Base-by-base conservation (phyloP, 2,888 invertebrate species). In the Lypha dubia region DNA sequence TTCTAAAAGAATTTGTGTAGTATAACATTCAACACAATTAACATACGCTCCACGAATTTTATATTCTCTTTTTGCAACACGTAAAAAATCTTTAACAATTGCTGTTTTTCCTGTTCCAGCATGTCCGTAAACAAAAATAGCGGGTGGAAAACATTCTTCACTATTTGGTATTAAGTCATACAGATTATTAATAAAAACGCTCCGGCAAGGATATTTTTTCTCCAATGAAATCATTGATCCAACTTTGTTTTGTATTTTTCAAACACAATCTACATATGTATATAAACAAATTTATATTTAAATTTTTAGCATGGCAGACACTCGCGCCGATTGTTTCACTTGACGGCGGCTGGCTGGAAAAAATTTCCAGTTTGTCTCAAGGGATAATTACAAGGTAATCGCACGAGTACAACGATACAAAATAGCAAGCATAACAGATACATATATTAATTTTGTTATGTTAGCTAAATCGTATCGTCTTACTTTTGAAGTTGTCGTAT, bases 101-200 rank as follows among this genome's bases (percentile, higher is more conserved):
- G 95, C 91, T n/a, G 95, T 94, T 93, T 98, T 98, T 35, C 97
- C 98, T 24, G 96, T 96, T 11, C 96, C 95, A 87, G 96, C 95
- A 90, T 95, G 95, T n/a, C 98, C 98, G 90, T 95, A 95, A 73
- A 97, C 88, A 93, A 96, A 97, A 88, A 98, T 92, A 86, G 95
- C 94, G 87, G 94, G 93, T 22, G 95, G 95, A 89, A 95, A 93
- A 22, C 94, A 93, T 90, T 95, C 95, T 86, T 94, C 93, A 67
- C 91, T 89, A 85, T 93, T 93, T 1, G 90, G 90, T 41, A 92
- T 88, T 0, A 91, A 87, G 24, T 90, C 88, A 3, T 75, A 84
- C 4, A 92, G 60, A 3, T 87, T 86, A 58, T 79, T 82, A 4
- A 92, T 89, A 3, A 90, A 83, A 35, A 87, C 77, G 46, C 88